Evolutionary conservation across 2,113 vertebrate species (phyloP).

Genomic region (Mystacornis crossleyi): DNA sequence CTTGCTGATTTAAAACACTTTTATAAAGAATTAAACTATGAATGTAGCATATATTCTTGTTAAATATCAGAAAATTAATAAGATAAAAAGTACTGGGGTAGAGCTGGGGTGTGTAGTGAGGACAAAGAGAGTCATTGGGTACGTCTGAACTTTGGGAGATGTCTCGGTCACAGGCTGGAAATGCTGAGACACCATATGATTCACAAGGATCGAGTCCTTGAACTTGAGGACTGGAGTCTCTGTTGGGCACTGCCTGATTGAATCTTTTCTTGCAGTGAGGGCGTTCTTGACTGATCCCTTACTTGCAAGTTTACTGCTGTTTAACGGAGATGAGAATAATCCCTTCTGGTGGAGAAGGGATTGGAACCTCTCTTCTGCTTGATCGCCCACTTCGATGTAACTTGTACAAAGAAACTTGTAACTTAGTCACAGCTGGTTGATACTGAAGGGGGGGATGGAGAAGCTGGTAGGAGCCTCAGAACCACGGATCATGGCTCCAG

Average conservation of each 20-base stretch:
- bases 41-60: background rate
- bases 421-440: background rate
- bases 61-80: background rate
- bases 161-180: background rate
- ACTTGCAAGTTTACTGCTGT: background rate
- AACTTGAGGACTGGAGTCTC: background rate
- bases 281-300: background rate
- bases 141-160: background rate
- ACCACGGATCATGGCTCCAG: accelerated
- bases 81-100: background rate
- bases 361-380: background rate
- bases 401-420: background rate
- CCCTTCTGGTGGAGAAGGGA: accelerated
- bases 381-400: accelerated
- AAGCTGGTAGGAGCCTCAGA: background rate
- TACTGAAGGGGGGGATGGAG: background rate
- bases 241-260: background rate
- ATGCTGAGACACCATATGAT: background rate
- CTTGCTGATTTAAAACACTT: background rate
- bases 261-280: background rate
- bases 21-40: background rate
- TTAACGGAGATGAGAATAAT: background rate
- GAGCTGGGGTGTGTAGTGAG: background rate
- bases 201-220: background rate
- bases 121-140: background rate